Base-by-base conservation (phyloP, 2,113 vertebrate species). In the Perognathus longimembris region DNA sequence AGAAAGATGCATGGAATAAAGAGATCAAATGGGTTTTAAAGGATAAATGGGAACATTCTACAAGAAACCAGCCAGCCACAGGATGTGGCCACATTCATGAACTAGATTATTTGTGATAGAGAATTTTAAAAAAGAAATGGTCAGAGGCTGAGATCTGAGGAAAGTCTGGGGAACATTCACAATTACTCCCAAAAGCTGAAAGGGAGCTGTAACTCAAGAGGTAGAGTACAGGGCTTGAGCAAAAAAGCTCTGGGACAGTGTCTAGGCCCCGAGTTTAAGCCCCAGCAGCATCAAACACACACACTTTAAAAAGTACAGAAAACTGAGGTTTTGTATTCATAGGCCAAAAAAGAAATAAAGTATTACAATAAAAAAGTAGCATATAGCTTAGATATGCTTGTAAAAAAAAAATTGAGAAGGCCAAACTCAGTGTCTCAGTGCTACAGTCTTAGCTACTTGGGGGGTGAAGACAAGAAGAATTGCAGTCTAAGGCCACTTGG, bases 41-140 rank as follows among this genome's bases (percentile, higher is more conserved):
- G 36, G 10, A 10, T 21, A 86, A 78, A 91, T 88, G 8, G 30
- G 8, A 75, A 89, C 5, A 85, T 38, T 69, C 61, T 54, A 67
- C n/a, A 22, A 92, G 73, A 91, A 85, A 59, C 40, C 76, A 88
- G 63, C 34, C 40, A 79, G 32, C 54, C 54, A 80, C 9, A 57
- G 85, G 18, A 88, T 69, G 3, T 63, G 38, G 61, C 2, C 57
- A 85, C 15, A 80, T 80, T 71, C 34, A 90, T 42, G 38, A 18
- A 85, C 75, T 42, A 26, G 22, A 61, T 11, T 77, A 88, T 81
- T 14, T 69, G 36, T 34, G 32, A 75, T 22, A 36, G 1, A 42
- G n/a, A 34, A 81, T 70, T 45, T n/a, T n/a, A n/a, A 86, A 91
- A 91, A 76, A 9, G 59, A 42, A 95, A 83, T 24, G 9, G 45